Evolutionary conservation across 2,113 vertebrate genomes (phyloP).

Genomic region (Oncorhynchus mykiss): DNA sequence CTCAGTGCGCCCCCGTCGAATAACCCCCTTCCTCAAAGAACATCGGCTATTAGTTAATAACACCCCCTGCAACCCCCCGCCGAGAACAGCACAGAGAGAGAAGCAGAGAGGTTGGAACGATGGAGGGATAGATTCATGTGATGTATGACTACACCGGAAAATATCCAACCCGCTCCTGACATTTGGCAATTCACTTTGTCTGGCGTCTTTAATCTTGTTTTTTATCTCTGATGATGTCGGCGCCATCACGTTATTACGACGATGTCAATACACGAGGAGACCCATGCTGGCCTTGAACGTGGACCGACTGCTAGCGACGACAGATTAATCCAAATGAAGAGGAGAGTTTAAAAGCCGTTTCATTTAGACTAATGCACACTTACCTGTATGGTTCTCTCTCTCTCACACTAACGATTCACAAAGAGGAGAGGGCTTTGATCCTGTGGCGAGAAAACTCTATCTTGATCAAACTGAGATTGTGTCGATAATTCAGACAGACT

Average conservation of each 20-base stretch:
- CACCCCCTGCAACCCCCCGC: constrained; percentile 37
- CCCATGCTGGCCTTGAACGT: constrained; percentile 39
- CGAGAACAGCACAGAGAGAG: constrained; percentile 43
- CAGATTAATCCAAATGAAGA: constrained; percentile 47
- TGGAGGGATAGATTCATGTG: constrained; percentile 1
- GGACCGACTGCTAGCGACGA: constrained; percentile 29
- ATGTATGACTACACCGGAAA: neutral
- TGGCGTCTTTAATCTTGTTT: constrained; percentile 52
- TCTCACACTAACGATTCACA: neutral
- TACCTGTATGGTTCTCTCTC: neutral
- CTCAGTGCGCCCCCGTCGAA: constrained; percentile 51
- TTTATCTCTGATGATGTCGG: constrained; percentile 48
- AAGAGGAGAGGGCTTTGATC: constrained; percentile 10
- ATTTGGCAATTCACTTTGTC: constrained; percentile 41
- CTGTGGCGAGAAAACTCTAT: constrained; percentile 24
- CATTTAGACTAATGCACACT: constrained; percentile 48
- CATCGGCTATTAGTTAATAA: constrained; percentile 65
- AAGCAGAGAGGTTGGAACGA: constrained; percentile 27
- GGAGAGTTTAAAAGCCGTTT: constrained; percentile 31
- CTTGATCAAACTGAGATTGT: constrained; percentile 50
- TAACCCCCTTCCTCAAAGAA: constrained; percentile 55
- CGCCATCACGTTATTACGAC: constrained; percentile 53
- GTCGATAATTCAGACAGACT: constrained; percentile 59
- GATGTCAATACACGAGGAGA: constrained; percentile 36
- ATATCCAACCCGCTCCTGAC: constrained; percentile 28